These are phyloP conservation scores for Tiliacea citrago DNA, from an alignment of 2,888 invertebrate species.

Conservation along the genomic window DNA sequence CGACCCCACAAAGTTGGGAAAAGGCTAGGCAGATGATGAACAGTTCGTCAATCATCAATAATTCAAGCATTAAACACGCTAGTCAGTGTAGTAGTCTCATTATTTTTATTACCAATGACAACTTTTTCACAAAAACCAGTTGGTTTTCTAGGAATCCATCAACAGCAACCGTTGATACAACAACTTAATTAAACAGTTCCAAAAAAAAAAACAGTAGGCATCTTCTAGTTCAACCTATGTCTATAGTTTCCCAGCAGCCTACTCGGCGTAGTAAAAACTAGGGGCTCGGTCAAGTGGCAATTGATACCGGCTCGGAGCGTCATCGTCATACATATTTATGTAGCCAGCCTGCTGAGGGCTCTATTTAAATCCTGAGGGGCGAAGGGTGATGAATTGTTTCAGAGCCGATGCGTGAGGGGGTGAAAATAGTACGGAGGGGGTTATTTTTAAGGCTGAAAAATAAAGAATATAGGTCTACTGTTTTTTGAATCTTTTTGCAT, in stretches of 20 bases:
- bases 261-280: conserved; percentile 28
- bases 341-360: conserved; percentile 44
- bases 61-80: background rate
- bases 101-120: background rate
- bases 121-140: background rate
- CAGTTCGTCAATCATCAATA: too few species aligned
- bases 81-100: background rate
- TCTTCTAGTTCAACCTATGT: background rate
- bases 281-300: conserved; percentile 50
- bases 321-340: conserved; percentile 55
- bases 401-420: conserved; percentile 16
- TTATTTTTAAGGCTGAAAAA: conserved; percentile 1
- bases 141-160: background rate
- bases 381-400: conserved; percentile 53
- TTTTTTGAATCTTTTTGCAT: background rate
- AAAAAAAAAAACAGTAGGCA: too few species aligned
- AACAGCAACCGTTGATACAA: background rate
- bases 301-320: conserved; percentile 46
- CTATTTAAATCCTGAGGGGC: conserved; percentile 52
- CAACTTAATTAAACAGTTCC: background rate
- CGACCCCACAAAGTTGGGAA: too few species aligned
- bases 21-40: too few species aligned
- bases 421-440: conserved; percentile 14
- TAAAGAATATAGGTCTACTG: background rate
- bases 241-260: background rate